Base-by-base conservation (phyloP, 2,113 vertebrate species). In the Melanotaenia duboulayi region DNA sequence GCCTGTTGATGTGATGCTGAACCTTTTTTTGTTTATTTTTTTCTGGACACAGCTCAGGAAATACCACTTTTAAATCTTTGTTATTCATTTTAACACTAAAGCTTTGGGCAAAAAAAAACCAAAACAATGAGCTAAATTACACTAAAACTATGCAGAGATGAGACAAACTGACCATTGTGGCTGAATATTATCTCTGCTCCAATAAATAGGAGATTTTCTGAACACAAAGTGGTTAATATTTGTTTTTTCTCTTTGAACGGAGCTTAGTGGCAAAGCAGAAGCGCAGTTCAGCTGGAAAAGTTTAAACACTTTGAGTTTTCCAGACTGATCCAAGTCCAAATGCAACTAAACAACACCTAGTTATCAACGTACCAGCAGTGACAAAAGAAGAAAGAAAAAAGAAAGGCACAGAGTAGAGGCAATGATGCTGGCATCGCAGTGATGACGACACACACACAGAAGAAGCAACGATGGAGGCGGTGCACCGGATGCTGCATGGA, bases 401-500 rank as follows among this genome's bases (percentile, higher is more conserved):
- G 10, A 60, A 51, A 81, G 35, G 60, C 48, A 66, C 63, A 35
- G 50, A 71, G 54, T 60, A 23, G 49, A 58, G 62, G 77, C 20
- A 42, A 2, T 1, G 74, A 59, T 48, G 59, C 70, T 25, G 70
- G 75, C 60, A 20, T 67, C 72, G 44, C 44, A 48, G 65, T 4
- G 28, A 65, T 54, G 70, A 24, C 4, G 64, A 59, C 70, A 81
- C 71, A 82, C 35, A 82, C 6, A 77, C 25, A 80, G 54, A 60
- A 52, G 56, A 86, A 76, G 55, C 65, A 39, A 79, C 68, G 80
- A 75, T 67, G 76, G 52, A 76, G 78, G 67, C 17, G 70, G 19
- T 57, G 83, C 72, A 55, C 14, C 60, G 16, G 48, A 40, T 83
- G 84, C 81, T 78, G 85, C 65, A 65, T 70, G 77, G 78, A 76